Conservation (phyloP, 2,113 vertebrate species). For the Arenaria interpres region DNA sequence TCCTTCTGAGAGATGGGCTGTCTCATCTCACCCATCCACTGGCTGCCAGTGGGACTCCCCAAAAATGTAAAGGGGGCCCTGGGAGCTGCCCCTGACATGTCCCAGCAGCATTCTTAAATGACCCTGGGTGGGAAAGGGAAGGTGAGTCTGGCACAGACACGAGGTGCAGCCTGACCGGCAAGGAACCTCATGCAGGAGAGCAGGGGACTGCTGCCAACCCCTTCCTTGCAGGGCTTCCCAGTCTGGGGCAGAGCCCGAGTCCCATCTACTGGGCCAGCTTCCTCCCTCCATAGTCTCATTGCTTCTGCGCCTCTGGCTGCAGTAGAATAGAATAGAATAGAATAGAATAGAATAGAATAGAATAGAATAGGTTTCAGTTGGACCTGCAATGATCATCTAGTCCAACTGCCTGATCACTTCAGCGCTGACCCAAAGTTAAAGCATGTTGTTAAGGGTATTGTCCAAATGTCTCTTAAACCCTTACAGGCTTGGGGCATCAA, state of each 20-base stretch:
- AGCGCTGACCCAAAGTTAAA: background rate
- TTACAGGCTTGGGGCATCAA: background rate
- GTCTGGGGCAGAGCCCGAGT: background rate
- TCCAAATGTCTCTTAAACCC: background rate
- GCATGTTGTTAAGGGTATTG: background rate
- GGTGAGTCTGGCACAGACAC: background rate
- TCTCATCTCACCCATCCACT: background rate
- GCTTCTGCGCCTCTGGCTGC: background rate
- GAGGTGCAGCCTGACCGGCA: fast-evolving
- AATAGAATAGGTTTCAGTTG: background rate
- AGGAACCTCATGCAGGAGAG: background rate
- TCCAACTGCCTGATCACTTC: background rate
- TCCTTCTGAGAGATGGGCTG: background rate
- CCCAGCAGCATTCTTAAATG: background rate
- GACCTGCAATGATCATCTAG: background rate
- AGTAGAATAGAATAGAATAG: background rate
- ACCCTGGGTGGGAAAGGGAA: background rate
- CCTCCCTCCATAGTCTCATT: background rate
- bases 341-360: background rate
- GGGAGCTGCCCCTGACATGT: background rate
- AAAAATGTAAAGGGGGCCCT: fast-evolving
- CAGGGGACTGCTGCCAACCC: background rate
- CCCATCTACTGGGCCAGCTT: background rate
- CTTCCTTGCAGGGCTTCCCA: background rate
- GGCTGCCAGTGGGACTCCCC: background rate